Evolutionary conservation across 2,888 invertebrate species (phyloP).

Genomic region (Apoda limacodes): DNA sequence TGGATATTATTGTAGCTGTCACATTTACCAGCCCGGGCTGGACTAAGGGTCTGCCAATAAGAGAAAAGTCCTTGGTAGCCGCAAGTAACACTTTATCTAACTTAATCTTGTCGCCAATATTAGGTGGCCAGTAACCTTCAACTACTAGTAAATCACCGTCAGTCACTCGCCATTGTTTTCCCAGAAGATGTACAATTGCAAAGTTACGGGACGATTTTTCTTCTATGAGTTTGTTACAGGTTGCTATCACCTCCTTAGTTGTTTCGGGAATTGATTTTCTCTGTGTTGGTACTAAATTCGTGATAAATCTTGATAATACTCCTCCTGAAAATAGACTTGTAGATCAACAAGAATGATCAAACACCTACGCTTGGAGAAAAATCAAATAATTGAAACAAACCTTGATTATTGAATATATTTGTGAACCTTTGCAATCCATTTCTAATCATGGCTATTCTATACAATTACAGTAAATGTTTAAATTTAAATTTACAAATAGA

Average conservation of each 20-base stretch:
- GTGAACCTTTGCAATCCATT: slow-evolving; percentile 43
- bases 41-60: slow-evolving; percentile 84
- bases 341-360: too few relatives aligned
- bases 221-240: slow-evolving; percentile 73
- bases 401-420: slow-evolving; percentile 35
- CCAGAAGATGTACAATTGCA: slow-evolving; percentile 84
- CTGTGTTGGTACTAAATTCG: slow-evolving; percentile 32
- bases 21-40: slow-evolving; percentile 79
- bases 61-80: slow-evolving; percentile 82
- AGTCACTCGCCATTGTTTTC: slow-evolving; percentile 88
- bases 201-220: slow-evolving; percentile 75
- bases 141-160: slow-evolving; percentile 86
- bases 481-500: too few relatives aligned
- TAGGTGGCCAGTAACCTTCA: slow-evolving; percentile 87
- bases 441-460: slow-evolving; percentile 42
- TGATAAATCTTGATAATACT: slow-evolving; percentile 44
- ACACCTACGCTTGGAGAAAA: too few relatives aligned
- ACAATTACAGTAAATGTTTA: too few relatives aligned
- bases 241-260: slow-evolving; percentile 66
- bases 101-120: slow-evolving; percentile 80
- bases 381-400: slow-evolving; percentile 23
- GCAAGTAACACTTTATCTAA: slow-evolving; percentile 87
- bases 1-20: slow-evolving; percentile 86
- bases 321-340: slow-evolving; percentile 53
- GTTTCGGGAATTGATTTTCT: slow-evolving; percentile 32